Conservation (phyloP, 2,888 invertebrate genomes). For the Megastigmus dorsalis region DNA sequence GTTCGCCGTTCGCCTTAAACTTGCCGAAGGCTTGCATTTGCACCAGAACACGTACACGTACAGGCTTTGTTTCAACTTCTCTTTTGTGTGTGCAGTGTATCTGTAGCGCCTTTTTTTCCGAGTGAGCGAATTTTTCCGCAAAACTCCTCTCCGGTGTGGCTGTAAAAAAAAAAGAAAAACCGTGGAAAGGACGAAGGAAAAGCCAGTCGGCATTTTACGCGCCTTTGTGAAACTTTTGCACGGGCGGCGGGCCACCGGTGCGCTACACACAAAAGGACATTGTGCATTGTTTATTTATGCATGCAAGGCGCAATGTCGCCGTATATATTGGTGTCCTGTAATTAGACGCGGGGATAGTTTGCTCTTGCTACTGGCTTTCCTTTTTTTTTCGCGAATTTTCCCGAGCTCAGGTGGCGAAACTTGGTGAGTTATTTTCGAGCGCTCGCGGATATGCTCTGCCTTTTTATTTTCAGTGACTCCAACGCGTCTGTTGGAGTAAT, state of each 20-base stretch:
- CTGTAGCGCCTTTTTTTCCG: not conserved
- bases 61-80: constrained; percentile 35
- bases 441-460: no score
- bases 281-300: constrained; percentile 35
- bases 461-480: no score
- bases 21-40: not conserved
- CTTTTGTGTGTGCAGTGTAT: constrained; percentile 9
- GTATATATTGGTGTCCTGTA: constrained; percentile 6
- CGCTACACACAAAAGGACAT: constrained; percentile 17
- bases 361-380: no score
- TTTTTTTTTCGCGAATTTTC: no score
- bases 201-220: not conserved
- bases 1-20: not conserved
- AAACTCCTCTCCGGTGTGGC: no score
- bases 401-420: no score
- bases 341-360: not conserved
- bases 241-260: not conserved
- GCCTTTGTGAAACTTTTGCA: constrained; percentile 22
- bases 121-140: constrained; percentile 27
- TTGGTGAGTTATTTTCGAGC: no score
- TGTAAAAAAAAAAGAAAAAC: no score
- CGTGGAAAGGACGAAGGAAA: not conserved
- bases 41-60: not conserved
- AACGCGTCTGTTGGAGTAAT: no score
- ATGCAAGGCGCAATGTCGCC: not conserved